Conservation (phyloP, 2,113 vertebrate genomes). For the Bombycilla garrulus region DNA sequence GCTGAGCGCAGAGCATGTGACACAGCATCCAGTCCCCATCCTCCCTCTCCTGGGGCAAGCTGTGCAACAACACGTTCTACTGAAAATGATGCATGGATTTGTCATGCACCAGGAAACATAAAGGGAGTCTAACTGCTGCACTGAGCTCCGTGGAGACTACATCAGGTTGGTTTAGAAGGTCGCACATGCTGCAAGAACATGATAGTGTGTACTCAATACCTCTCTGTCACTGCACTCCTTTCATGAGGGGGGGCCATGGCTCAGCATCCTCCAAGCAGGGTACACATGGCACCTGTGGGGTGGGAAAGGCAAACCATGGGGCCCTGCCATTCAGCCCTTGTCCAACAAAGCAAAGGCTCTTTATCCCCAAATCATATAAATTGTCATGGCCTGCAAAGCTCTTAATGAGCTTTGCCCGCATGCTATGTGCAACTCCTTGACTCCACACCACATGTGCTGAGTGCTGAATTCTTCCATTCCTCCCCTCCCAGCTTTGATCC, state of each 20-base stretch:
- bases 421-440: fast-evolving
- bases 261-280: background rate
- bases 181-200: fast-evolving
- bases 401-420: background rate
- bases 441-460: background rate
- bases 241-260: background rate
- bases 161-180: background rate
- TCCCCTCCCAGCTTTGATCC: background rate
- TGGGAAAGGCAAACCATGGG: background rate
- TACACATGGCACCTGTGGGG: fast-evolving
- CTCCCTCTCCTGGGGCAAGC: background rate
- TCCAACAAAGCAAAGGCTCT: background rate
- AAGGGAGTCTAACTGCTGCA: background rate
- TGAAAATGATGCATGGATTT: background rate
- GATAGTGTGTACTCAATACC: background rate
- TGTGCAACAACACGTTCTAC: fast-evolving
- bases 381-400: background rate
- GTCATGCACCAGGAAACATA: background rate
- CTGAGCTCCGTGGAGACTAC: background rate
- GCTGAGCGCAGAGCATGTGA: background rate
- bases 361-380: background rate
- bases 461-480: background rate
- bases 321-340: background rate
- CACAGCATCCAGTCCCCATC: background rate
- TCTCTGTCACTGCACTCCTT: background rate